Evolutionary conservation across 2,888 invertebrate species (phyloP), one percentile per base, ranked within the genome.

Genomic region (Tineola bisselliella): DNA sequence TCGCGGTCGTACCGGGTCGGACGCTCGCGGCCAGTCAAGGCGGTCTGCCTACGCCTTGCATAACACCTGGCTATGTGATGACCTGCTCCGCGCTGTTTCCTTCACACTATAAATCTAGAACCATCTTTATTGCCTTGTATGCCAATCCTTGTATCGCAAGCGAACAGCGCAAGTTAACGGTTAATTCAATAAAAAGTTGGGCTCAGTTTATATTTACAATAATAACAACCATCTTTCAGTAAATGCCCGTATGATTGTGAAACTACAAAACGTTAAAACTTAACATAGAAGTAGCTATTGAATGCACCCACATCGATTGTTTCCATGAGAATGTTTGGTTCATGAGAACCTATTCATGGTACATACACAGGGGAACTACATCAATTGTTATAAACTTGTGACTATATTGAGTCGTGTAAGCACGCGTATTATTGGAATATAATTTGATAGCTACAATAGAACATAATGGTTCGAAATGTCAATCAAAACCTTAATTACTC

Each of bases 251-350:
- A 54, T 54, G 18, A 54, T 54, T 54, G 25, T 10, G 18, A 54
- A 54, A 25, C 25, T 11, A 54, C 25, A 54, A 56, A 56, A 58
- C 58, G 12, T 56, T 58, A 58, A 58, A 54, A 31, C 33, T 33
- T 58, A 33, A 58, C 33, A 13, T 33, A 56, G 48, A 54, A 54
- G 19, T 54, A 8, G 18, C 17, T 54, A 58, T 58, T 58, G 33
- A 58, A 58, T 58, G 61, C 17, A 54, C 44, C 61, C 56, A 56
- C 77, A 76, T 76, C 72, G 70, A 80, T 81, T 80, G 78, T 81
- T 80, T 79, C 73, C 78, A 80, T 80, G 80, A 75, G 81, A 80
- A 77, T 70, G 68, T 74, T 75, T 65, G 67, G 74, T 68, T 70
- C 77, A 81, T 79, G 80, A 74, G 81, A 81, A 81, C 58, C 73